Conservation (phyloP, 2,797 vertebrate genomes). For the Semotilus atromaculatus region DNA sequence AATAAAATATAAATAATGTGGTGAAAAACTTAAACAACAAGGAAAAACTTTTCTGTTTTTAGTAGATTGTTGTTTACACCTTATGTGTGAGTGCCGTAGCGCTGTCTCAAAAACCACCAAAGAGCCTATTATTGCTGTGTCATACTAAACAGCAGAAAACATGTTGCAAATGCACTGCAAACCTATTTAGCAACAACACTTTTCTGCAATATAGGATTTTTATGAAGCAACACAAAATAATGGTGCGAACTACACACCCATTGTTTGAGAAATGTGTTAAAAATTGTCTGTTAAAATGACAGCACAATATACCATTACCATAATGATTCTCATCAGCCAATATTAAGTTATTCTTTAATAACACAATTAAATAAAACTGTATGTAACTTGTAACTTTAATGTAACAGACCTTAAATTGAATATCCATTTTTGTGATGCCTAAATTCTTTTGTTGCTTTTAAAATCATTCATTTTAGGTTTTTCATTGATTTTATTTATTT, state of each 20-base stretch:
- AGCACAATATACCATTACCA: background rate
- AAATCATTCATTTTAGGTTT: background rate
- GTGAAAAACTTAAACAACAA: too few relatives aligned
- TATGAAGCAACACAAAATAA: slow-evolving; percentile 11
- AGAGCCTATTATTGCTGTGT: background rate
- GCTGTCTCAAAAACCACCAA: background rate
- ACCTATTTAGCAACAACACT: background rate
- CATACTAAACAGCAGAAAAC: background rate
- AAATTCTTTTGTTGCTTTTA: background rate
- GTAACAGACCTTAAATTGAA: background rate
- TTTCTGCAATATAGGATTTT: background rate
- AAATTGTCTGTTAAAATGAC: background rate
- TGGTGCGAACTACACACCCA: background rate
- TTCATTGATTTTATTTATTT: background rate
- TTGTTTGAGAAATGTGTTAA: background rate
- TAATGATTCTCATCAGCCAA: background rate
- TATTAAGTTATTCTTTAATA: background rate
- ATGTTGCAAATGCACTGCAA: background rate
- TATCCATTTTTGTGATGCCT: background rate
- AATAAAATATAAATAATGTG: background rate
- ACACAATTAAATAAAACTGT: background rate
- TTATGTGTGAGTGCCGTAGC: background rate
- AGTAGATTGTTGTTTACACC: background rate
- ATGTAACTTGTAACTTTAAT: background rate
- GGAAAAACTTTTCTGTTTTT: too few relatives aligned